phyloP scores from a whole-genome alignment of 1,140 invertebrate species.

The Lethrus apterus region DNA sequence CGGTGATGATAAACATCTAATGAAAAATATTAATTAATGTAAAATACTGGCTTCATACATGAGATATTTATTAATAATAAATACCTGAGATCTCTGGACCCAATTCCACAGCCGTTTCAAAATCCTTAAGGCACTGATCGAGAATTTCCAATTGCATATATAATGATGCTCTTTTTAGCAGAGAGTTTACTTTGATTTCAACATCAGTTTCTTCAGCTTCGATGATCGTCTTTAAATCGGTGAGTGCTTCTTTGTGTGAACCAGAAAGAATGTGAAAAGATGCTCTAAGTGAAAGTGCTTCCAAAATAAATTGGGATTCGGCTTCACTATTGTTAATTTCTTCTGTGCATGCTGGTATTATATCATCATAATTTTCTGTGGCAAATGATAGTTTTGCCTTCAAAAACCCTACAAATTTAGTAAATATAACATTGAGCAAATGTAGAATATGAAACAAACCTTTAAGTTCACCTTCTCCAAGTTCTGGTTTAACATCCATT shows the following conservation, averaged over 20 bases:
- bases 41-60: background rate
- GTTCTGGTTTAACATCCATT: constrained; percentile 27
- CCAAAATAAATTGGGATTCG: constrained; percentile 46
- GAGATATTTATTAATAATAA: constrained; percentile 40
- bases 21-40: constrained; percentile 6
- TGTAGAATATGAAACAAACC: constrained; percentile 17
- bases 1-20: constrained; percentile 47
- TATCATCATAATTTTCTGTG: constrained; percentile 65
- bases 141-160: constrained; percentile 70
- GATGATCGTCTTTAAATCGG: constrained; percentile 61
- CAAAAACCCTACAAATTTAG: constrained; percentile 48
- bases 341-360: constrained; percentile 71
- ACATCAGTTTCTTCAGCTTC: constrained; percentile 49
- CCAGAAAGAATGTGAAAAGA: constrained; percentile 77
- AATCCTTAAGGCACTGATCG: constrained; percentile 68
- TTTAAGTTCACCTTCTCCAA: constrained; percentile 33
- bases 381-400: constrained; percentile 60
- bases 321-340: constrained; percentile 63
- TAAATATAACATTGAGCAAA: background rate
- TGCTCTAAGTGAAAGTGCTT: constrained; percentile 69
- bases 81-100: constrained; percentile 75
- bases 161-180: constrained; percentile 83
- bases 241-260: constrained; percentile 58
- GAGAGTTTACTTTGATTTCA: constrained; percentile 70
- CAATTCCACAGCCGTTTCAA: constrained; percentile 63